These are phyloP conservation scores for Enteromius afrohamiltoni DNA, from an alignment of 2,797 vertebrate species.

Conservation along the genomic window DNA sequence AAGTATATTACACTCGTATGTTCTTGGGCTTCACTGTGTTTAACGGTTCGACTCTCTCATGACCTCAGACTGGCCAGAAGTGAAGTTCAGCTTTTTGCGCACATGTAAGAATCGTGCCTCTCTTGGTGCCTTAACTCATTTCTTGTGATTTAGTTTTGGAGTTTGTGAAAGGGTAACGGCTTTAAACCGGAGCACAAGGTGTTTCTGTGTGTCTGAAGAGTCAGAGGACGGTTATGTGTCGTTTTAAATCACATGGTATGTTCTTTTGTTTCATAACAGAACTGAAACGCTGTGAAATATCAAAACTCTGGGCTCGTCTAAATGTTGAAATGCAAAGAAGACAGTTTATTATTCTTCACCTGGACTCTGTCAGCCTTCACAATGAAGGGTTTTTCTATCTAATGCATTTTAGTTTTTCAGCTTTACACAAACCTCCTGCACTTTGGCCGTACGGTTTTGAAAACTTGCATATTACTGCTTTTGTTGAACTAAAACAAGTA, in stretches of 20 bases:
- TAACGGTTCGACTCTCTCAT: constrained; percentile 20
- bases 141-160: background rate
- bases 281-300: constrained; percentile 39
- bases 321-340: constrained; percentile 23
- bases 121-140: constrained; percentile 79
- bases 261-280: constrained; percentile 16
- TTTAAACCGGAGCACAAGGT: background rate
- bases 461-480: background rate
- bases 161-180: constrained; percentile 7
- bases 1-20: constrained; percentile 53
- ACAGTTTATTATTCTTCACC: constrained; percentile 3
- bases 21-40: constrained; percentile 53
- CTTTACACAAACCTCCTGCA: constrained; percentile 22
- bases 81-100: constrained; percentile 44
- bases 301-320: constrained; percentile 35
- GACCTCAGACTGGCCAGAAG: background rate
- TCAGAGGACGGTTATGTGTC: background rate
- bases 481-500: background rate
- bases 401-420: background rate
- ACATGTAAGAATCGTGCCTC: constrained; percentile 74
- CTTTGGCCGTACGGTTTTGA: background rate
- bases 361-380: background rate
- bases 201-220: constrained; percentile 2
- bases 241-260: background rate
- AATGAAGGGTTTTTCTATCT: constrained; percentile 14